phyloP scores from a whole-genome alignment of 2,113 vertebrate genomes.

The Alouatta palliata region DNA sequence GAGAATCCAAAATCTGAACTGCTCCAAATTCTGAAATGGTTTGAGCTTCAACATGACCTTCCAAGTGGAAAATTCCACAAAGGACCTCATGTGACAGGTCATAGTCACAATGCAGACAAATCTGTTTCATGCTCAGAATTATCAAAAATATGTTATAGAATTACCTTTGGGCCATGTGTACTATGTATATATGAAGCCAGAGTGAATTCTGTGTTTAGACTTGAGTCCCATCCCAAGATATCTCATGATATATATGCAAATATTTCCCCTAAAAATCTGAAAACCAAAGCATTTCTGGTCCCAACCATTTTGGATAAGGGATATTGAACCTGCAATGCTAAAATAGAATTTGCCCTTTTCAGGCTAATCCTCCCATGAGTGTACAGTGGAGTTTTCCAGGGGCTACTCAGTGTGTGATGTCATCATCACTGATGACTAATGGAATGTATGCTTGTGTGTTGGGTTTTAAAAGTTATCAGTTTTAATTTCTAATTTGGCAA shows the following conservation, averaged over 20 bases:
- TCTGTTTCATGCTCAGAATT: background rate
- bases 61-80: background rate
- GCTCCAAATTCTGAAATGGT: background rate
- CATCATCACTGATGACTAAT: background rate
- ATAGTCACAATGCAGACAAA: background rate
- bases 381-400: constrained; percentile 19
- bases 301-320: background rate
- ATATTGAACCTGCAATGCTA: background rate
- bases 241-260: background rate
- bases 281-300: background rate
- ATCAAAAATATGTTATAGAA: background rate
- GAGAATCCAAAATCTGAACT: background rate
- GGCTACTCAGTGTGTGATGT: background rate
- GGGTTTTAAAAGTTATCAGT: background rate
- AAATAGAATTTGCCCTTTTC: background rate
- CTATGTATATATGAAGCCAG: background rate
- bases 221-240: background rate
- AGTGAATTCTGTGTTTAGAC: background rate
- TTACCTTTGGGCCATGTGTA: background rate
- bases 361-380: background rate
- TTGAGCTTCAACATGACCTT: background rate
- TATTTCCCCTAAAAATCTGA: background rate
- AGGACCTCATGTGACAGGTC: background rate
- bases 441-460: background rate
- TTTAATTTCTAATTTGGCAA: background rate